Base-by-base conservation (phyloP, 2,113 vertebrate genomes). In the Rhinopomastus cyanomelas region DNA sequence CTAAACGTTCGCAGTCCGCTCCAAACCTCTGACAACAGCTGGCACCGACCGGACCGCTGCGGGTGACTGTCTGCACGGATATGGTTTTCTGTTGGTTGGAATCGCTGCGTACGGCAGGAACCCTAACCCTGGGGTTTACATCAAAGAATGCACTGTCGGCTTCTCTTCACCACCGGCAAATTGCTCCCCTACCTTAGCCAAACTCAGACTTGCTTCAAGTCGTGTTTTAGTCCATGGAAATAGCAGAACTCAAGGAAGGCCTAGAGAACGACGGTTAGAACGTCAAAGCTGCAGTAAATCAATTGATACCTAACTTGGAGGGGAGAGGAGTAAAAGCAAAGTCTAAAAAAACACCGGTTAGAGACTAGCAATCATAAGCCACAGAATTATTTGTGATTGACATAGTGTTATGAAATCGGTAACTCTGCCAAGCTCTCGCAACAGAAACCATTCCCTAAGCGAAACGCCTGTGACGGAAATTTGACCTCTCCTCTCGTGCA, bases 201-300 rank as follows among this genome's bases (percentile, higher is more conserved):
- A 96, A 96, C 96, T 87, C 96, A 97, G 96, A 97, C 97, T 97
- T 97, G 95, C 96, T 96, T 97, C 97, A 97, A 97, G 96, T 96
- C 90, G 4, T 74, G 90, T 95, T n/a, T 88, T 96, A 88, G 87
- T 95, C 89, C 96, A 68, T 72, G 91, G 95, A 96, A 95, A 97
- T 46, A 96, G 95, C 95, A 97, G 96, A 97, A 96, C 97, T 94
- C 46, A 57, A 93, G 16, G n/a, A 57, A 93, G 71, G 90, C 81
- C 91, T 81, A 87, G 79, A 95, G 80, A 88, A 77, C 49, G 55
- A 92, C 6, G 60, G 79, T 90, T 92, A 88, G 92, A 95, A 96
- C 86, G 95, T 94, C 71, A 91, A 96, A 97, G 96, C 93, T 97
- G 96, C 87, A 61, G 93, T 94, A 92, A 94, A 95, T 92, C 81